Evolutionary conservation across 2,888 invertebrate genomes (phyloP), one percentile per base, ranked within the genome.

Genomic region (Dusona sp.): DNA sequence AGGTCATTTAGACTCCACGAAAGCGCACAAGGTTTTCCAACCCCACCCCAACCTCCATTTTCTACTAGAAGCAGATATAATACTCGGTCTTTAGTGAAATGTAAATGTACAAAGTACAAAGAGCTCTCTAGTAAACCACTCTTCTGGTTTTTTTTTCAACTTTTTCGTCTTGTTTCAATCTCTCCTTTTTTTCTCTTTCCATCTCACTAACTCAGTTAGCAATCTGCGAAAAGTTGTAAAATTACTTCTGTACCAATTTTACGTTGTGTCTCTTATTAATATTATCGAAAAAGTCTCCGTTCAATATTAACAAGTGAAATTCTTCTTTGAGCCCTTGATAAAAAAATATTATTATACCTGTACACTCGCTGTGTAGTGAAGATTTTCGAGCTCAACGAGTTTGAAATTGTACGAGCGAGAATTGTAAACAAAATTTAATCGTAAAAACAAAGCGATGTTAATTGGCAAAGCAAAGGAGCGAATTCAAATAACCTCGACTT

Each of bases 51-150:
- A 57, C 75, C 75, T 61, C 25, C 61, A n/a, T 67, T 67, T 54
- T 57, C 42, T 11, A 57, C n/a, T 61, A 36, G 79, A 65, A 74
- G 67, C 25, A 42, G 65, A 72, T 79, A 83, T 75, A 70, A 86
- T 83, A 75, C 85, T 86, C 67, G 80, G 45, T 48, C 61, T 77
- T 77, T 70, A 83, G 83, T 80, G 72, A 73, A 80, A 86, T 86
- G 83, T 80, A 86, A 83, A 86, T 86, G 75, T 64, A 61, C 67
- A 65, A 54, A 64, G 72, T 51, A 86, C 86, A 86, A 86, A 86
- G 86, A 83, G 79, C 77, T 57, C 75, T 72, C 51, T 38, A 42
- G 61, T 11, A 16, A 65, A 48, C 81, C 11, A 77, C 64, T 36
- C 61, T 68, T 42, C n/a, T 51, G 16, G 25, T 48, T 9, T 9